Base-by-base conservation (phyloP, 2,797 vertebrate genomes). In the Takifugu ocellatus region DNA sequence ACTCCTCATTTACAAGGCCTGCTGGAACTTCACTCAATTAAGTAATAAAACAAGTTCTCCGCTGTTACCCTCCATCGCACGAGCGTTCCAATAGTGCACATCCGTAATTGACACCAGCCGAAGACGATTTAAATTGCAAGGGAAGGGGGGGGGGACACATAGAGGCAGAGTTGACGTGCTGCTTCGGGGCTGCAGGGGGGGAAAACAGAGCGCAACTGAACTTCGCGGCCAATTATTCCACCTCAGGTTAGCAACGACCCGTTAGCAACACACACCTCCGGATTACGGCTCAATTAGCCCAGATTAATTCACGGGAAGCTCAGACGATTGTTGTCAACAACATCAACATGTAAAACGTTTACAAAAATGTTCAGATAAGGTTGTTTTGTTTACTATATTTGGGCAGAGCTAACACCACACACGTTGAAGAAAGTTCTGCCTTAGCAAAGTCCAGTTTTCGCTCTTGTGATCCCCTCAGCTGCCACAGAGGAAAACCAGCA, bases 1-100 rank as follows among this genome's bases (percentile, higher is more conserved):
- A 84, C 83, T 87, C 81, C 78, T 88, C 81, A 84, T 88, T 86
- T 86, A 78, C 77, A 86, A 72, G 76, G 75, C 81, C 81, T 79
- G 78, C 85, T 84, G 83, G 80, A 87, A 82, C 75, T 83, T 81
- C 65, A 75, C 76, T 85, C 81, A 82, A 82, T 85, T 83, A 84
- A 75, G 83, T 81, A 78, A 84, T 84, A 87, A 84, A 87, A 82
- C 75, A 79, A 75, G 71, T 77, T 84, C 82, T 82, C 77, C n/a
- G 44, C 44, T 21, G 17, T 81, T 84, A 70, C 71, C 74, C 66
- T 83, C 75, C 60, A 74, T 83, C 78, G 67, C 80, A 66, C 42
- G 56, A 81, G 80, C 75, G 65, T 83, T 84, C 78, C 76, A 81
- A 66, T 65, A 70, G 82, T 56, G 68, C 77, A 70, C 71, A 74